Conservation (phyloP, 2,113 vertebrate species). For the Rynchops niger region DNA sequence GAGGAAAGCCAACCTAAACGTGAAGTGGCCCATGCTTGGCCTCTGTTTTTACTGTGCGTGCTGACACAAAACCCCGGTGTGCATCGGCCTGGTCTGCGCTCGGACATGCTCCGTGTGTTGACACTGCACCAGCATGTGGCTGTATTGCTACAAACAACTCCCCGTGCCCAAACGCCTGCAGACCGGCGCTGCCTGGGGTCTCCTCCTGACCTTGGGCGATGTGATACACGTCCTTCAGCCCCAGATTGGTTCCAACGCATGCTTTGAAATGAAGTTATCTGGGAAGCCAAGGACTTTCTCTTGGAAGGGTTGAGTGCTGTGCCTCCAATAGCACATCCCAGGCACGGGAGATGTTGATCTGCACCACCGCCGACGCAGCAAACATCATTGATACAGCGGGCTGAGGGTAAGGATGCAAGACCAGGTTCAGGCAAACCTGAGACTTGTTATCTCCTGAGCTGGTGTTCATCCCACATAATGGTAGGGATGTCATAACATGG, state of each 20-base stretch:
- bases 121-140: fast-evolving
- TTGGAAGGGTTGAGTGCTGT: neutral
- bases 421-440: neutral
- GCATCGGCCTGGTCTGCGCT: neutral
- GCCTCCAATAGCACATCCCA: fast-evolving
- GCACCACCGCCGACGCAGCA: fast-evolving
- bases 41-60: neutral
- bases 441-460: neutral
- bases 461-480: neutral
- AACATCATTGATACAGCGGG: neutral
- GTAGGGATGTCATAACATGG: neutral
- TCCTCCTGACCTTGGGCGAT: neutral
- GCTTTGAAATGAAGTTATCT: neutral
- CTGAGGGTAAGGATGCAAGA: fast-evolving
- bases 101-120: fast-evolving
- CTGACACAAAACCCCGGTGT: neutral
- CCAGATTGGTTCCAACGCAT: neutral
- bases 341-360: neutral
- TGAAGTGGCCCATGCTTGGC: neutral
- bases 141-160: neutral
- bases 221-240: neutral
- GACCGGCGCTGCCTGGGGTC: neutral
- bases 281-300: neutral
- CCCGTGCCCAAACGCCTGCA: fast-evolving
- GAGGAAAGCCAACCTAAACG: neutral